Evolutionary conservation across 2,113 vertebrate genomes (phyloP).

Genomic region (Pseudorectes ferrugineus): DNA sequence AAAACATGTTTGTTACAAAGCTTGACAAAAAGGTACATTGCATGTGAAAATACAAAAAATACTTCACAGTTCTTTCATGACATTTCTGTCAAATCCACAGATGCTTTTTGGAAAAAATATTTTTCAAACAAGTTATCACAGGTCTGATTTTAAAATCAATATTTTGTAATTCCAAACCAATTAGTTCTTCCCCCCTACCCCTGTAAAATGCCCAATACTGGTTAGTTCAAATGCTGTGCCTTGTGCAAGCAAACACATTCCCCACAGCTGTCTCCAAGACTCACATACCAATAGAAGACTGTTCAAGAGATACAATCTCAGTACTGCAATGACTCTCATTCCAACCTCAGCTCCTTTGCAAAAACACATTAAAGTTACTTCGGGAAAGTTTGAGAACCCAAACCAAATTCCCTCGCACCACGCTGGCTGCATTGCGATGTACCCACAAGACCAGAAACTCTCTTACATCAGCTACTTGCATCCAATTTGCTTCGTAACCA

Average conservation of each 20-base stretch:
- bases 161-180: neutral
- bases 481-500: neutral
- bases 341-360: neutral
- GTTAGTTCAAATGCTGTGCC: neutral
- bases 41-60: neutral
- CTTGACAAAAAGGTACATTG: neutral
- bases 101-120: neutral
- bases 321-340: neutral
- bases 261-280: neutral
- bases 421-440: rapidly evolving
- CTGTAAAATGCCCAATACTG: neutral
- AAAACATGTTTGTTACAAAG: neutral
- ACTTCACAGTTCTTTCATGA: neutral
- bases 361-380: neutral
- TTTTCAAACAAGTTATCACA: neutral
- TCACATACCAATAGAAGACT: neutral
- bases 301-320: neutral
- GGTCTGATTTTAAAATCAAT: neutral
- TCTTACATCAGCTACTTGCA: neutral
- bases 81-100: neutral
- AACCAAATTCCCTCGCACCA: neutral
- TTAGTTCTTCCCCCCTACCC: neutral
- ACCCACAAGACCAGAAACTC: neutral
- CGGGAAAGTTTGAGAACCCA: neutral
- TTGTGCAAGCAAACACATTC: neutral